A percentile compares a stretch with the other conserved stretches of the same genome.
Conservation (phyloP, 1,140 invertebrate genomes). For the Drosophila repletoides region DNA sequence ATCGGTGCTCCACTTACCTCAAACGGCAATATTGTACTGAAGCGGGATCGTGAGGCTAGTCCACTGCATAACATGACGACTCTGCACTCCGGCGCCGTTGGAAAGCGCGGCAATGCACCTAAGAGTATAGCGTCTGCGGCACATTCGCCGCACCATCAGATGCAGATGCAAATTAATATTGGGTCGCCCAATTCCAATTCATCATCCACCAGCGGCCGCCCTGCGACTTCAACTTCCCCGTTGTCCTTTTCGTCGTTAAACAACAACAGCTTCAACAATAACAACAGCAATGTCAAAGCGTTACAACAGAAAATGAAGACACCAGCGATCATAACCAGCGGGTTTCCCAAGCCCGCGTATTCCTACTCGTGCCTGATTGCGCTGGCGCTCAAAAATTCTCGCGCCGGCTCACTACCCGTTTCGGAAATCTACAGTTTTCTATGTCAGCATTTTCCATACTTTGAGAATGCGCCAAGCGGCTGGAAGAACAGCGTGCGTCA, state of each 20-base stretch:
- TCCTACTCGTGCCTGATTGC: conserved; percentile 99
- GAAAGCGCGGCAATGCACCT: conserved; percentile 60
- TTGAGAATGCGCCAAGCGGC: conserved; percentile 97
- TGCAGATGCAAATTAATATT: conserved; percentile 43
- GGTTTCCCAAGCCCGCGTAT: conserved; percentile 97
- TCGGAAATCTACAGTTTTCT: conserved; percentile 99
- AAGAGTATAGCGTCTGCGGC: conserved; percentile 75
- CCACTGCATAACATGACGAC: conserved; percentile 55
- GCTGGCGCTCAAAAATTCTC: conserved; percentile 97
- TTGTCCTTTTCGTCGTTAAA: conserved; percentile 37
- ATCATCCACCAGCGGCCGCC: conserved; percentile 16
- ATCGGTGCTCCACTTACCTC: conserved; percentile 34
- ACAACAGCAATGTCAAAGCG: conserved; percentile 38
- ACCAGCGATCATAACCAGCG: conserved; percentile 84
- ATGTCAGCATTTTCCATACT: conserved; percentile 99
- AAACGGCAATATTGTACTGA: conserved; percentile 54
- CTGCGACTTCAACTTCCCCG: conserved; percentile 30
- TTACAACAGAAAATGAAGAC: conserved; percentile 40
- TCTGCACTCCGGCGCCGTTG: conserved; percentile 50
- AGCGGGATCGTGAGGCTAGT: conserved; percentile 67
- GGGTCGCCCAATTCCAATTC: conserved; percentile 50
- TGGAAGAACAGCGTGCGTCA: conserved; percentile 99
- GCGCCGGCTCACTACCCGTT: conserved; percentile 96
- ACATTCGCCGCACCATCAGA: conserved; percentile 66
- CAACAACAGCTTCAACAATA: conserved; percentile 12